Percentiles rank a stretch among this genome's conserved stretches.
Evolutionary conservation across 1,140 invertebrate genomes (phyloP).

Genomic region (Hirudo medicinalis): DNA sequence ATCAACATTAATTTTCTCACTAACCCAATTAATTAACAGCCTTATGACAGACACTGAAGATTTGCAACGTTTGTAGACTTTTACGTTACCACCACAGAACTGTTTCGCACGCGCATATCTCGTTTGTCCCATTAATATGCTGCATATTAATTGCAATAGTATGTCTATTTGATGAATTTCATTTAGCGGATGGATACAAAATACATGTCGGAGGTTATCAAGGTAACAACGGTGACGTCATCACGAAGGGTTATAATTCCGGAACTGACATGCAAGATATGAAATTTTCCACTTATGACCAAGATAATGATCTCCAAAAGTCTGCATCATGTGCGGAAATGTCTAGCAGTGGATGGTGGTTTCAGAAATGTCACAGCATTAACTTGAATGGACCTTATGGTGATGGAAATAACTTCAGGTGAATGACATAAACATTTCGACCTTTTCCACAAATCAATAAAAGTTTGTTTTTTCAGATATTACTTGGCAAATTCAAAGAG

Average conservation of each 20-base stretch:
- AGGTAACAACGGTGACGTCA: conserved; percentile 7
- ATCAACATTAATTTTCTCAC: too few relatives aligned
- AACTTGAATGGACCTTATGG: conserved; percentile 6
- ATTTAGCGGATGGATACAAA: conserved; percentile 2
- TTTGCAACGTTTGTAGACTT: too few relatives aligned
- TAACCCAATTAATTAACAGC: too few relatives aligned
- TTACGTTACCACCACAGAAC: too few relatives aligned
- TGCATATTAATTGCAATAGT: background rate
- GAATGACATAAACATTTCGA: too few relatives aligned
- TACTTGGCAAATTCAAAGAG: too few relatives aligned
- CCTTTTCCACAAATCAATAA: too few relatives aligned
- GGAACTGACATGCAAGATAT: conserved; percentile 5
- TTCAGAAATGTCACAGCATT: conserved; percentile 9
- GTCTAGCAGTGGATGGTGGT: background rate
- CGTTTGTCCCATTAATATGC: too few relatives aligned
- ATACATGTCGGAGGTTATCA: conserved; percentile 1
- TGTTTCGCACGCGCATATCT: too few relatives aligned
- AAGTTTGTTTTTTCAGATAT: too few relatives aligned
- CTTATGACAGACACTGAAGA: too few relatives aligned
- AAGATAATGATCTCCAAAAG: background rate
- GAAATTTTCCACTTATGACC: conserved; percentile 9
- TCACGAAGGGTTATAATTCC: background rate
- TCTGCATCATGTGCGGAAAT: background rate
- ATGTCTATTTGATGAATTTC: background rate
- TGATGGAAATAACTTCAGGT: background rate